phyloP scores from a whole-genome alignment of 1,140 invertebrate genomes.

The Drosophila tropicalis region DNA sequence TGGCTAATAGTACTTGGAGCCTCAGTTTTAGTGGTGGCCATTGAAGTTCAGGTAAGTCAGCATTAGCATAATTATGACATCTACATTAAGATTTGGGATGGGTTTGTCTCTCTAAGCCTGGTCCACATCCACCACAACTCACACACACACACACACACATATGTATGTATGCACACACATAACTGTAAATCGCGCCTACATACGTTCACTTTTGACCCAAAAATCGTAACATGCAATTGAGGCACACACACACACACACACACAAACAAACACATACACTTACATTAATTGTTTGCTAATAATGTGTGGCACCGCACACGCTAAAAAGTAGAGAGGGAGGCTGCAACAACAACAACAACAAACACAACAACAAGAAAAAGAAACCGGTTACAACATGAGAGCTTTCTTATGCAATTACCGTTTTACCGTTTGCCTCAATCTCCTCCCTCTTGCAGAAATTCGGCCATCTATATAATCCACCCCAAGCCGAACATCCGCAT shows the following conservation, averaged over 20 bases:
- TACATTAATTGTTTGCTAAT: slow-evolving; percentile 35
- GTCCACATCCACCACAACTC: slow-evolving; percentile 8
- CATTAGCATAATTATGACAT: slow-evolving; percentile 37
- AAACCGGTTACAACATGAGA: slow-evolving; percentile 62
- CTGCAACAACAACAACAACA: slow-evolving; percentile 17
- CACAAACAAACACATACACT: slow-evolving; percentile 31
- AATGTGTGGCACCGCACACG: slow-evolving; percentile 41
- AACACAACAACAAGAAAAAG: slow-evolving; percentile 1
- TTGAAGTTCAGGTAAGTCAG: slow-evolving; percentile 71
- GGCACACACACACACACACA: slow-evolving; percentile 36
- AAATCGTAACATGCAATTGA: slow-evolving; percentile 77
- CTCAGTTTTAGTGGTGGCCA: slow-evolving; percentile 46
- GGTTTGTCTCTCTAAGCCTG: slow-evolving; percentile 36
- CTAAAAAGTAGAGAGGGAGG: slow-evolving; percentile 28
- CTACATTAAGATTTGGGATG: slow-evolving; percentile 39
- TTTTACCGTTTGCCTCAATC: slow-evolving; percentile 13
- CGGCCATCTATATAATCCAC: slow-evolving; percentile 73
- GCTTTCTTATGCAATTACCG: slow-evolving; percentile 52
- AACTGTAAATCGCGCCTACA: slow-evolving; percentile 5
- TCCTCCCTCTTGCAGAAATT: slow-evolving; percentile 53
- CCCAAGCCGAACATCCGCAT: slow-evolving; percentile 57
- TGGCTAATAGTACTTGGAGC: slow-evolving; percentile 1
- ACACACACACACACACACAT: slow-evolving; percentile 5
- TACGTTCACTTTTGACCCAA: slow-evolving; percentile 83
- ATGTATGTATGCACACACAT: too few species aligned